Conservation (phyloP, 2,888 invertebrate species). For the Fragum whitleyi region DNA sequence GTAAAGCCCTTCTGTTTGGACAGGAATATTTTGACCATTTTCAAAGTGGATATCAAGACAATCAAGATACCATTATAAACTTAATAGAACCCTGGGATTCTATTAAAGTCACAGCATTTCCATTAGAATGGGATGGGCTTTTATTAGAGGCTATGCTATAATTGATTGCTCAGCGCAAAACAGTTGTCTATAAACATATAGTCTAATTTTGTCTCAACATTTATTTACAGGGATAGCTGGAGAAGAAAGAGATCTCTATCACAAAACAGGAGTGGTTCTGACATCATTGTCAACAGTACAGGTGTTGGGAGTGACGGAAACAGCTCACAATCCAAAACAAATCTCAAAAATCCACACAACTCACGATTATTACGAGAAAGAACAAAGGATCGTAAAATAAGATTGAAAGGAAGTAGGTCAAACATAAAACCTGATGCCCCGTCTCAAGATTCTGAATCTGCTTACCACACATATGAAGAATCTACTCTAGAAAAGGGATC, state of each 20-base stretch:
- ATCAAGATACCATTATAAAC: too few species aligned
- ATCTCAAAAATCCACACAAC: slow-evolving; percentile 47
- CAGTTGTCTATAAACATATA: too few species aligned
- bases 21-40: too few species aligned
- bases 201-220: not conserved
- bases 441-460: slow-evolving; percentile 63
- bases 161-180: too few species aligned
- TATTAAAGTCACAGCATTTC: too few species aligned
- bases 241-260: slow-evolving; percentile 62
- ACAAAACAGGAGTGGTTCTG: slow-evolving; percentile 45
- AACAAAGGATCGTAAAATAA: slow-evolving; percentile 51
- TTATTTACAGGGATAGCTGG: slow-evolving; percentile 61
- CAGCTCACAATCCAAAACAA: slow-evolving; percentile 38
- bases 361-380: slow-evolving; percentile 53
- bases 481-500: slow-evolving; percentile 53
- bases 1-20: too few species aligned
- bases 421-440: slow-evolving; percentile 8
- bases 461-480: slow-evolving; percentile 64
- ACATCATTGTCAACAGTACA: not conserved
- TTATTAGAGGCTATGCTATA: too few species aligned
- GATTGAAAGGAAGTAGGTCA: slow-evolving; percentile 34
- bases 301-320: slow-evolving; percentile 14
- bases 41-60: too few species aligned
- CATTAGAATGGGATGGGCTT: too few species aligned
- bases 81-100: too few species aligned